phyloP scores from a whole-genome alignment of 2,113 vertebrate species.

The Chloebia gouldiae region DNA sequence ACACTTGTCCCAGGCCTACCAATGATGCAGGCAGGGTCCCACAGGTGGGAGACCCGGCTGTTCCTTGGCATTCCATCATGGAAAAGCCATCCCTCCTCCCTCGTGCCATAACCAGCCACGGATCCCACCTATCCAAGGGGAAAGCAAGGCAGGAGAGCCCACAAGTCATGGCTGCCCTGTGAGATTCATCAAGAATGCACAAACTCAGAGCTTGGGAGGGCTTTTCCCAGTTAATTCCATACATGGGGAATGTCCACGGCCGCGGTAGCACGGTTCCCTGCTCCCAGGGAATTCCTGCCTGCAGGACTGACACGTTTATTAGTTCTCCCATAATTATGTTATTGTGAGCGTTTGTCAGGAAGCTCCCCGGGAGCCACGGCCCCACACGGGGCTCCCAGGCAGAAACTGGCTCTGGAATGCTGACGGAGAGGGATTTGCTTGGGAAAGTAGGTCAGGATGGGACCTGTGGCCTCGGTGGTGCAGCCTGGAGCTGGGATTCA shows the following conservation, averaged over 20 bases:
- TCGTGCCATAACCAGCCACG: rapidly evolving
- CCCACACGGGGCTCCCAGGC: not conserved
- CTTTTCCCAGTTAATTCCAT: conserved; percentile 55
- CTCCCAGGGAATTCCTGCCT: conserved; percentile 65
- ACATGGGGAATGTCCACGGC: not conserved
- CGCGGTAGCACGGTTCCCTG: not conserved
- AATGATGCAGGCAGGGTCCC: not conserved
- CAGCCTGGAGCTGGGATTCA: not conserved
- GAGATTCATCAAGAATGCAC: conserved; percentile 71
- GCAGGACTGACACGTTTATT: conserved; percentile 72
- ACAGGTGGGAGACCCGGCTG: rapidly evolving
- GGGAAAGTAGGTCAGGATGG: conserved; percentile 22
- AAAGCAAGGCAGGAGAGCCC: conserved; percentile 25
- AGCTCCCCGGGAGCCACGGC: conserved; percentile 44
- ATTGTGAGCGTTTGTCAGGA: conserved; percentile 59
- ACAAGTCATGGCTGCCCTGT: conserved; percentile 36
- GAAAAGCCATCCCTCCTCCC: not conserved
- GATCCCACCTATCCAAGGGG: not conserved
- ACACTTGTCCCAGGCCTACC: not conserved
- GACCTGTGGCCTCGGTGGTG: not conserved
- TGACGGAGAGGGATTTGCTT: not conserved
- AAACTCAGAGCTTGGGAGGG: not conserved
- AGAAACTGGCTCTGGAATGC: not conserved
- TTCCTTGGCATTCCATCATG: rapidly evolving
- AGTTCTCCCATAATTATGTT: conserved; percentile 72